Percentiles rank a stretch among this genome's conserved stretches.
phyloP scores from a whole-genome alignment of 2,113 vertebrate genomes.

The Merops nubicus region DNA sequence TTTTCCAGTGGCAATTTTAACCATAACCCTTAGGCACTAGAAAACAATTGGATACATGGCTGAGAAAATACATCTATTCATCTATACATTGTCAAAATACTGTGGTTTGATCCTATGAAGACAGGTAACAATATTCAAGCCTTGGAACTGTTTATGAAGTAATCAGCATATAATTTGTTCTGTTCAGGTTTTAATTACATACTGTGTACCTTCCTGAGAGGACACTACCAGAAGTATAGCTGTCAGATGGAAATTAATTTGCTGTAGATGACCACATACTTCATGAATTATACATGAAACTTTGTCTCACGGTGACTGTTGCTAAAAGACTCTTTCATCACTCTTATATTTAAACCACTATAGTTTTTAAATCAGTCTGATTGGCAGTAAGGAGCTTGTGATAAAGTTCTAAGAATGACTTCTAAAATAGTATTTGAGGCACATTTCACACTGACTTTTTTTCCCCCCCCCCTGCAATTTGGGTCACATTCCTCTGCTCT shows the following conservation, averaged over 20 bases:
- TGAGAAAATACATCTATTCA: neutral
- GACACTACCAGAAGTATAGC: conserved; percentile 69
- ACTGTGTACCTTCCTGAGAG: conserved; percentile 75
- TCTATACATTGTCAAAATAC: conserved; percentile 60
- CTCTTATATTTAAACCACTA: conserved; percentile 72
- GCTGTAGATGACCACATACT: conserved; percentile 75
- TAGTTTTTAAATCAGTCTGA: conserved; percentile 75
- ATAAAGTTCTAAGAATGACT: conserved; percentile 68
- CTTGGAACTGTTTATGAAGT: conserved; percentile 78
- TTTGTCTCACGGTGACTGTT: conserved; percentile 73
- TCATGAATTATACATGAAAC: conserved; percentile 83
- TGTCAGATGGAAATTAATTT: conserved; percentile 81
- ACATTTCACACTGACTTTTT: conserved; percentile 18
- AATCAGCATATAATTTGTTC: conserved; percentile 80
- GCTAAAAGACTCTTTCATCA: conserved; percentile 76
- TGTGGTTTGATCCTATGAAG: conserved; percentile 68
- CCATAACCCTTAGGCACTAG: conserved; percentile 30
- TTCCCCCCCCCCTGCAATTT: conserved; percentile 41
- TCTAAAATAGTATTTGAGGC: conserved; percentile 44
- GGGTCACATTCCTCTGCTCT: conserved; percentile 43
- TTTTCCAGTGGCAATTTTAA: conserved; percentile 48
- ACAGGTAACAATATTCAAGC: conserved; percentile 72
- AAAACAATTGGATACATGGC: neutral
- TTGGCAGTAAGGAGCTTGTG: conserved; percentile 65
- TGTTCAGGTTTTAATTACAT: conserved; percentile 81